phyloP scores from a whole-genome alignment of 2,113 vertebrate species.

The Smithornis capensis region DNA sequence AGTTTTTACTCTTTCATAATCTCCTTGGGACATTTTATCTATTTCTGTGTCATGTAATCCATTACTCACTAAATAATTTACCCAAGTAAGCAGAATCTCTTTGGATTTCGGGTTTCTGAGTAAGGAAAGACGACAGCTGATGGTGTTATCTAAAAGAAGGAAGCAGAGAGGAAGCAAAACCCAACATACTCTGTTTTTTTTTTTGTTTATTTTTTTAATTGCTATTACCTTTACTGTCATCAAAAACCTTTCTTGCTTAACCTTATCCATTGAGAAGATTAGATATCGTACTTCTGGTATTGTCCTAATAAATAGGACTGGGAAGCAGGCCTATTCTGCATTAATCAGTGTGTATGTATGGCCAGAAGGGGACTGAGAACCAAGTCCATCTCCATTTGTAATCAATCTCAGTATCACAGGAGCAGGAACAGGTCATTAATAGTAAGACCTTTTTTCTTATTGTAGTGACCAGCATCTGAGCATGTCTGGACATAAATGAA shows the following conservation, averaged over 20 bases:
- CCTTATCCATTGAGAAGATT: background rate
- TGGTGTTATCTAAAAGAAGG: background rate
- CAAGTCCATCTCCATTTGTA: background rate
- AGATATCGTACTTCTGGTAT: background rate
- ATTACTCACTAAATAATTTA: slow-evolving; percentile 62
- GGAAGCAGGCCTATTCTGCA: background rate
- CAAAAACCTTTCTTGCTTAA: background rate
- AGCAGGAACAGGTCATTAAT: background rate
- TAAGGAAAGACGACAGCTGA: slow-evolving; percentile 21
- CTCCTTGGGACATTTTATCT: slow-evolving; percentile 44
- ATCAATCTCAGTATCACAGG: background rate
- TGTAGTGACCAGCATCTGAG: background rate
- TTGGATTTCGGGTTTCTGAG: slow-evolving; percentile 1
- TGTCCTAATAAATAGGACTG: background rate
- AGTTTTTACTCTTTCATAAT: slow-evolving; percentile 15
- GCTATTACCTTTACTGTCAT: background rate
- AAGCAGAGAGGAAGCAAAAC: background rate
- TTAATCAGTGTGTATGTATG: background rate
- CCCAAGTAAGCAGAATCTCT: background rate
- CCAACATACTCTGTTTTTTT: background rate
- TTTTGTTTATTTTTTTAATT: background rate
- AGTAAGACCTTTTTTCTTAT: background rate
- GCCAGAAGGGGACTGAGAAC: background rate
- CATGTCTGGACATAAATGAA: background rate
- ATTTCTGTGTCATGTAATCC: slow-evolving; percentile 36